These are phyloP conservation scores for Clusia tigrina DNA, from an alignment of 2,888 invertebrate species.

Conservation along the genomic window DNA sequence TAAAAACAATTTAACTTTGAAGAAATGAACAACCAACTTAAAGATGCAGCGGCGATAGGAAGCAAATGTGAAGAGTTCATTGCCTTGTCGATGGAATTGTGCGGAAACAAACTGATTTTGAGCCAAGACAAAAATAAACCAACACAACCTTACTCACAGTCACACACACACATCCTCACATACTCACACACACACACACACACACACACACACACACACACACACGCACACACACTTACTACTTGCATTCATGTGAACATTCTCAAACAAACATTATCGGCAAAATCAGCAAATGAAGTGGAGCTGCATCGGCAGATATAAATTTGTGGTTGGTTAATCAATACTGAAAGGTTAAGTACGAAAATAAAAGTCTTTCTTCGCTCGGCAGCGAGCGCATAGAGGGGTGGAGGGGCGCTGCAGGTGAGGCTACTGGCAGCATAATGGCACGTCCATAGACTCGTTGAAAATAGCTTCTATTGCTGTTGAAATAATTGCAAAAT, in stretches of 20 bases:
- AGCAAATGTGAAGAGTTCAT: slow-evolving; percentile 22
- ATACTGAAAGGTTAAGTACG: not conserved
- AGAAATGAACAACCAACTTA: not conserved
- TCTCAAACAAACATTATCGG: not conserved
- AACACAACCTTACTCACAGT: too few species aligned
- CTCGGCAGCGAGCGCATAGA: not conserved
- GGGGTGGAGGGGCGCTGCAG: not conserved
- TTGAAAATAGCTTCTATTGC: too few species aligned
- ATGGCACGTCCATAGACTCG: too few species aligned
- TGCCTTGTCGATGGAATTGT: slow-evolving; percentile 26
- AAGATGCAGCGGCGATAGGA: not conserved
- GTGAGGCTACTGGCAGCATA: too few species aligned
- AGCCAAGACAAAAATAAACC: slow-evolving; percentile 5
- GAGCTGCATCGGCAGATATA: not conserved
- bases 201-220: not conserved
- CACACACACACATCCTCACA: not conserved
- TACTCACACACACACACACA: not conserved
- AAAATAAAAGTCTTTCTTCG: not conserved
- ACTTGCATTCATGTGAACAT: too few species aligned
- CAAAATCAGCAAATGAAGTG: not conserved
- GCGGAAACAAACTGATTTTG: slow-evolving; percentile 21
- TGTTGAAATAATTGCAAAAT: too few species aligned
- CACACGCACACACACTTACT: not conserved
- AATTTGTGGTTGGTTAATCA: not conserved
- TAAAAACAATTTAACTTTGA: not conserved